phyloP scores from a whole-genome alignment of 2,888 invertebrate genomes.

The Metallyticus violacea region DNA sequence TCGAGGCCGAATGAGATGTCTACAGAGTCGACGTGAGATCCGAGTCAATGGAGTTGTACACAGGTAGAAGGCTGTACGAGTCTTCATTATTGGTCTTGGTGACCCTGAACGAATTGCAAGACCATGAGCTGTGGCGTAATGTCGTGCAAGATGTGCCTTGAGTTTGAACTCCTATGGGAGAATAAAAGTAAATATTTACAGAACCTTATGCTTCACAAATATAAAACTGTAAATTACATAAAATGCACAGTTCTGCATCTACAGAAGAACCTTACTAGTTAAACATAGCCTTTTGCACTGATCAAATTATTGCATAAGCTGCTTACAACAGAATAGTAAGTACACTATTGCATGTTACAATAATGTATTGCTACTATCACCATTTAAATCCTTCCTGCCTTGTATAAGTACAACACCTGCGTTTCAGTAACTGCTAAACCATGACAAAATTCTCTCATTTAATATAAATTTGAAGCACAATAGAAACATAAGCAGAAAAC shows the following conservation, averaged over 20 bases:
- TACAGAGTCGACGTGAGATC: constrained; percentile 82
- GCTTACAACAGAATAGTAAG: too few relatives aligned
- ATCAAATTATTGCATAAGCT: too few relatives aligned
- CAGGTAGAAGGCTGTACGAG: constrained; percentile 93
- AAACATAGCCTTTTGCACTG: too few relatives aligned
- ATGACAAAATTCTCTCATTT: too few relatives aligned
- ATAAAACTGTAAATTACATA: background rate
- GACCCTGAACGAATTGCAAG: constrained; percentile 69
- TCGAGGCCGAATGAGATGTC: constrained; percentile 75
- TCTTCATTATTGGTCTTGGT: constrained; percentile 94
- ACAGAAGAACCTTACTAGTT: too few relatives aligned
- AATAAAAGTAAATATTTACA: background rate
- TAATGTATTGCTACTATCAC: too few relatives aligned
- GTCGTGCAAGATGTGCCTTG: constrained; percentile 90
- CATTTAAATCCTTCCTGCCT: too few relatives aligned
- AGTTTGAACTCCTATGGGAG: constrained; percentile 76
- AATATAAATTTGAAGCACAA: too few relatives aligned
- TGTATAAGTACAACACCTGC: too few relatives aligned
- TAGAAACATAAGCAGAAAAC: too few relatives aligned
- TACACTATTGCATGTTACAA: too few relatives aligned
- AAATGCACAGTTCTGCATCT: background rate
- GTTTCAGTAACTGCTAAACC: too few relatives aligned
- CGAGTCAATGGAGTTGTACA: constrained; percentile 88
- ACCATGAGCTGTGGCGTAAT: constrained; percentile 91
- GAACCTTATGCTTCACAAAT: background rate